Percentiles rank a stretch among this genome's conserved stretches.
These are phyloP conservation scores for Heptranchias perlo DNA, from an alignment of 2,113 vertebrate genomes.

Conservation along the genomic window DNA sequence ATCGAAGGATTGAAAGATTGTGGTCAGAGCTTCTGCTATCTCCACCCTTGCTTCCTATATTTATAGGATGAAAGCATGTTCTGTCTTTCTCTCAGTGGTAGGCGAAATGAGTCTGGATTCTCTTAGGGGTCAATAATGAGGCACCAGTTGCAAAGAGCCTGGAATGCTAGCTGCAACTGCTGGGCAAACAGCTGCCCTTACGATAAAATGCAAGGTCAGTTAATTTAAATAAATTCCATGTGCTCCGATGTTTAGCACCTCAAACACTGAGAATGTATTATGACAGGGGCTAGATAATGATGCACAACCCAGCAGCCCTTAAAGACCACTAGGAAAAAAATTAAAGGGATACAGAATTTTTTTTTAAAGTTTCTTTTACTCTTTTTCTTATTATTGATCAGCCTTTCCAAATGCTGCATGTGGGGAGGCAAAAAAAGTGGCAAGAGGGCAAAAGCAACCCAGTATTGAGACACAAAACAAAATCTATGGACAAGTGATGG, in stretches of 20 bases:
- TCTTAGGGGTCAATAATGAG: neutral
- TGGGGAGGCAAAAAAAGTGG: too few species aligned
- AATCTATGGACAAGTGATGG: too few species aligned
- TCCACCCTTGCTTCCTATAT: too few species aligned
- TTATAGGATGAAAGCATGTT: neutral
- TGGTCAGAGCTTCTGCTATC: too few species aligned
- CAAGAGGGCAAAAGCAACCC: too few species aligned
- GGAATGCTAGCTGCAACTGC: neutral
- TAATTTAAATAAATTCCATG: neutral
- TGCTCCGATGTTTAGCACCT: neutral
- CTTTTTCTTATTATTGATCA: too few species aligned
- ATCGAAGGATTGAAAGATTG: too few species aligned
- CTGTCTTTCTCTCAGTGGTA: neutral
- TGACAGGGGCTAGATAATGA: neutral
- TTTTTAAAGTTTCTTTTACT: too few species aligned
- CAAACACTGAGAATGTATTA: neutral
- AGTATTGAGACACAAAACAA: too few species aligned
- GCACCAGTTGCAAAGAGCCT: neutral
- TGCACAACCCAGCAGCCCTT: neutral
- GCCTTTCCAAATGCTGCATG: too few species aligned
- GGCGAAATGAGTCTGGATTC: neutral
- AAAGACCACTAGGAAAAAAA: neutral
- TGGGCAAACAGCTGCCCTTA: neutral
- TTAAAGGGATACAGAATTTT: neutral
- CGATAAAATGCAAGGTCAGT: neutral